phyloP scores from a whole-genome alignment of 2,113 vertebrate species.

The Sporophila hypoxantha region DNA sequence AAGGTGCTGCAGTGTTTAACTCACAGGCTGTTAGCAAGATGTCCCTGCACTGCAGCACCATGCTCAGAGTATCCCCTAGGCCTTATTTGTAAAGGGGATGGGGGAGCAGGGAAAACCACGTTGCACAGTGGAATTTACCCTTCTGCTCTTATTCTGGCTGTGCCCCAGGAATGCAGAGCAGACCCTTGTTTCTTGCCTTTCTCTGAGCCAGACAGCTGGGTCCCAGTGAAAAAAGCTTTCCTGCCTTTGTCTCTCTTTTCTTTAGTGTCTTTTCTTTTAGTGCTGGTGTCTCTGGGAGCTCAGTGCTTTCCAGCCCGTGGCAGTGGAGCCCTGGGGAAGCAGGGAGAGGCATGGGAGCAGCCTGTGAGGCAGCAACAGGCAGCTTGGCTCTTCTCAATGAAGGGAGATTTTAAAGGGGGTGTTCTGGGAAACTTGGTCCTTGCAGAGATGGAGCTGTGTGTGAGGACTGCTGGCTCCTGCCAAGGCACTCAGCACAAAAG shows the following conservation, averaged over 20 bases:
- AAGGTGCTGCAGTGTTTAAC: not conserved
- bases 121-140: not conserved
- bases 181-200: not conserved
- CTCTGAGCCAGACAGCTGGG: conserved; percentile 16
- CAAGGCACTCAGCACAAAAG: not conserved
- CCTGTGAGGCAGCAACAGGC: not conserved
- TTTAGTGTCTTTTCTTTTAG: conserved; percentile 22
- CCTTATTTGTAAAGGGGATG: not conserved
- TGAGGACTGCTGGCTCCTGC: not conserved
- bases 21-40: not conserved
- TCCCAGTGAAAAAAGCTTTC: not conserved
- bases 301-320: not conserved
- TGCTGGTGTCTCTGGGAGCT: not conserved
- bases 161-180: not conserved
- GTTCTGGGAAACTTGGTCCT: not conserved
- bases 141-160: not conserved
- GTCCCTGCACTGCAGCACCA: not conserved
- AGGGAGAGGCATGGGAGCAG: not conserved
- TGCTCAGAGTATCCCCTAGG: fast-evolving
- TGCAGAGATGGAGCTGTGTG: not conserved
- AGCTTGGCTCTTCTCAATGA: not conserved
- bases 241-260: conserved; percentile 29
- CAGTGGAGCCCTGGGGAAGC: not conserved
- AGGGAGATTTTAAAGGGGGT: not conserved
- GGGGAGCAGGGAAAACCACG: not conserved